Evolutionary conservation across 2,113 vertebrate genomes (phyloP), one percentile per base, ranked within the genome.

Genomic region (Salvelinus alpinus): DNA sequence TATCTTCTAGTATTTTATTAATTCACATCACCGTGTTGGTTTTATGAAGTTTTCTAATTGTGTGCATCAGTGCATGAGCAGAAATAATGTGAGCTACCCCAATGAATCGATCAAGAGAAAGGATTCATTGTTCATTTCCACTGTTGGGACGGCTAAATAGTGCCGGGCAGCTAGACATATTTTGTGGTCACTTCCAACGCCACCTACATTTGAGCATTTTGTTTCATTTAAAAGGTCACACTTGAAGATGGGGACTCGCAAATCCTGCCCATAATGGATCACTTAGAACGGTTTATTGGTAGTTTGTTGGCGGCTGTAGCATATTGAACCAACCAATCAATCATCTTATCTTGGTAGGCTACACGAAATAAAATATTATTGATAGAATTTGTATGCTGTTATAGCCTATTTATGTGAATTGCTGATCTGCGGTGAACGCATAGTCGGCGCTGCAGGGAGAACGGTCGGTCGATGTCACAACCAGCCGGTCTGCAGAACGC

Each of bases 101-200:
- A 64, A 79, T 34, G 73, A 44, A 68, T 75, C 13, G 54, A n/a
- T 74, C 47, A 65, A 81, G 74, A 78, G 78, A 91, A 88, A 83
- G 83, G 88, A 88, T 84, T 89, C 91, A 92, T 90, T 92, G 90
- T 90, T 88, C 84, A 64, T 70, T 73, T 8, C 74, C 64, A 79
- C 22, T 86, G 31, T 69, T 54, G 78, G 71, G 12, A 22, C 59
- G 24, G 8, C 20, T 62, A n/a, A 62, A 62, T 8, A n/a, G 9
- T 62, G 2, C 5, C 6, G 18, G 59, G n/a, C n/a, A 22, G 7
- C 54, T n/a, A 62, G 20, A 62, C n/a, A 62, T 22, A 14, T 22
- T 11, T 62, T 13, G 13, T 6, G 14, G 18, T 22, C 18, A 62
- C 7, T 62, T 62, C 59, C 18, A 62, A 22, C 22, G 59, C 59